Percentiles rank a stretch among this genome's conserved stretches.
These are phyloP conservation scores for Lutjanus erythropterus DNA, from an alignment of 2,113 vertebrate genomes.

Conservation along the genomic window DNA sequence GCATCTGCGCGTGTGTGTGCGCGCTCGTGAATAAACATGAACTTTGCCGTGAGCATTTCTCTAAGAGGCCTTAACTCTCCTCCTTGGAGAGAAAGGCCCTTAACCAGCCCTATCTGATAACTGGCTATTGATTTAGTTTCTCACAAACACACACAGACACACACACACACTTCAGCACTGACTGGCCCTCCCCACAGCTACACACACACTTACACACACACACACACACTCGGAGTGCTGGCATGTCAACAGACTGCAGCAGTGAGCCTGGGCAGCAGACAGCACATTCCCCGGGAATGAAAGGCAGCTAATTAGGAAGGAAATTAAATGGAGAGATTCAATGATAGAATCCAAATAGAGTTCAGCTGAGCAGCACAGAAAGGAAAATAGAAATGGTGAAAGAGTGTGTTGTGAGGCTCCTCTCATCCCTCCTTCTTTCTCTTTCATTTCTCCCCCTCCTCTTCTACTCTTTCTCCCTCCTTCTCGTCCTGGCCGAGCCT, in stretches of 20 bases:
- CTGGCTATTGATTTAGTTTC: constrained; percentile 68
- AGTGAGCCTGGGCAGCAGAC: constrained; percentile 49
- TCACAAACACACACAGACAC: constrained; percentile 18
- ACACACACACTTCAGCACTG: constrained; percentile 18
- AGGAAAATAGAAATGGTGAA: constrained; percentile 44
- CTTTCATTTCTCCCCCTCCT: neutral
- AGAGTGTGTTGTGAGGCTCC: neutral
- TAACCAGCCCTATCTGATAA: constrained; percentile 61
- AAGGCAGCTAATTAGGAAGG: constrained; percentile 74
- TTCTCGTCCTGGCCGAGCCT: too few relatives aligned
- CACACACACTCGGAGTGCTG: constrained; percentile 26
- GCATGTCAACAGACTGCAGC: constrained; percentile 61
- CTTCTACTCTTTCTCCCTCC: neutral
- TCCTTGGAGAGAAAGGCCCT: constrained; percentile 35
- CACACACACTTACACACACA: constrained; percentile 23
- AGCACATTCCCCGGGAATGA: constrained; percentile 44
- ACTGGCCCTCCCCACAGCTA: constrained; percentile 21
- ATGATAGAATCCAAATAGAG: constrained; percentile 68
- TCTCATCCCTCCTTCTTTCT: constrained; percentile 1
- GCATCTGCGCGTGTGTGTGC: neutral
- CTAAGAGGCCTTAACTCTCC: constrained; percentile 39
- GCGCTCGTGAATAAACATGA: constrained; percentile 53
- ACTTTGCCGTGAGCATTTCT: constrained; percentile 42
- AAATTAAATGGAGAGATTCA: constrained; percentile 67
- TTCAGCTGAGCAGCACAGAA: constrained; percentile 46